Conservation (phyloP, 2,888 invertebrate species). For the Labia minor region DNA sequence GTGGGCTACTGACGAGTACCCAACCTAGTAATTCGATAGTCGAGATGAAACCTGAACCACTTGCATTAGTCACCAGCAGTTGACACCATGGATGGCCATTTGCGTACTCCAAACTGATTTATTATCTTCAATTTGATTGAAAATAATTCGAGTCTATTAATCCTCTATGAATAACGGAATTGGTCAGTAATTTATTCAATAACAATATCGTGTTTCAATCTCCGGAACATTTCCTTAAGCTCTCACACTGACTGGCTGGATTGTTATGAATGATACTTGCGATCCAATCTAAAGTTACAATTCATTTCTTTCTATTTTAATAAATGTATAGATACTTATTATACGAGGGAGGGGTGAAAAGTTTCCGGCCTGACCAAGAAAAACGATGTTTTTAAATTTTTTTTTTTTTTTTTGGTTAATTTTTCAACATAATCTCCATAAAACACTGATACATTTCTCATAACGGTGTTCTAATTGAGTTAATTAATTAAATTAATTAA, state of each 20-base stretch:
- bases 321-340: neutral
- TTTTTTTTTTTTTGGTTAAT: too few relatives aligned
- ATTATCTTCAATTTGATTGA: neutral
- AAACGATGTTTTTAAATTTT: too few relatives aligned
- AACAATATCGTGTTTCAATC: constrained; percentile 7
- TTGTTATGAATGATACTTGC: neutral
- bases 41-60: neutral
- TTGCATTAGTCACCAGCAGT: neutral
- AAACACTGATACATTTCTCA: too few relatives aligned
- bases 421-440: too few relatives aligned
- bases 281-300: neutral
- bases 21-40: neutral
- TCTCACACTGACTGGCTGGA: neutral
- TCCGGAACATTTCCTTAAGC: constrained; percentile 13
- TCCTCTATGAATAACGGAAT: constrained; percentile 7
- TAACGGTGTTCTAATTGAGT: too few relatives aligned
- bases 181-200: constrained; percentile 5
- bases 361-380: too few relatives aligned
- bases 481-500: too few relatives aligned
- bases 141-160: constrained; percentile 13
- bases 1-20: neutral
- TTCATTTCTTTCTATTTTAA: neutral
- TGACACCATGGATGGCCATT: neutral
- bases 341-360: too few relatives aligned
- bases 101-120: neutral